Percentiles rank a stretch among this genome's conserved stretches.
phyloP scores from a whole-genome alignment of 1,140 invertebrate species.

The Bombus confusus region DNA sequence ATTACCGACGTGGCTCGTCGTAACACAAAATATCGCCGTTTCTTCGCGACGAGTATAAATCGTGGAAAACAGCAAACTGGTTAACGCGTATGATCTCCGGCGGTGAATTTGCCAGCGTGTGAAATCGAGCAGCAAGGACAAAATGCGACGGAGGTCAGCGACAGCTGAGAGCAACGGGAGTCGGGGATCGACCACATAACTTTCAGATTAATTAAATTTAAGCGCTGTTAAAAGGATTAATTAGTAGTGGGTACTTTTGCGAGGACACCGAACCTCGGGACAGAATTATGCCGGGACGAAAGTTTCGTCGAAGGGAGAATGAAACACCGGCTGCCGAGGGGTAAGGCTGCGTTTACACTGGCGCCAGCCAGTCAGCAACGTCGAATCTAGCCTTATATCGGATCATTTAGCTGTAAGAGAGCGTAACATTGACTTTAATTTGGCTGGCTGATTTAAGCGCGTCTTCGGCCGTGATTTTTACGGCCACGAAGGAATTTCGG shows the following conservation, averaged over 20 bases:
- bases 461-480: not conserved
- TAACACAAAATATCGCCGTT: too few relatives aligned
- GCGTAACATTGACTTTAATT: conserved; percentile 53
- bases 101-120: not conserved
- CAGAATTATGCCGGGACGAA: conserved; percentile 70
- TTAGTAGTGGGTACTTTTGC: conserved; percentile 71
- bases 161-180: not conserved
- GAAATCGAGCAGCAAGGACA: conserved; percentile 44
- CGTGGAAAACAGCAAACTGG: not conserved
- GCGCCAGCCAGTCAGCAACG: conserved; percentile 40
- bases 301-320: conserved; percentile 60
- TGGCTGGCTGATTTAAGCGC: too few relatives aligned
- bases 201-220: conserved; percentile 79
- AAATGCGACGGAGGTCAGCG: conserved; percentile 45
- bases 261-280: conserved; percentile 67
- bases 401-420: conserved; percentile 48
- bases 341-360: conserved; percentile 52
- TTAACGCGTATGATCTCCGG: conserved; percentile 60
- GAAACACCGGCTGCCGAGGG: conserved; percentile 23
- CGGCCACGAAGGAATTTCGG: not conserved
- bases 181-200: conserved; percentile 73
- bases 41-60: too few relatives aligned
- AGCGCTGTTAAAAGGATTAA: conserved; percentile 78
- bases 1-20: too few relatives aligned
- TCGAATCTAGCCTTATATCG: conserved; percentile 52